Evolutionary conservation across 2,888 invertebrate species (phyloP).

Genomic region (Choristoneura rosaceana): DNA sequence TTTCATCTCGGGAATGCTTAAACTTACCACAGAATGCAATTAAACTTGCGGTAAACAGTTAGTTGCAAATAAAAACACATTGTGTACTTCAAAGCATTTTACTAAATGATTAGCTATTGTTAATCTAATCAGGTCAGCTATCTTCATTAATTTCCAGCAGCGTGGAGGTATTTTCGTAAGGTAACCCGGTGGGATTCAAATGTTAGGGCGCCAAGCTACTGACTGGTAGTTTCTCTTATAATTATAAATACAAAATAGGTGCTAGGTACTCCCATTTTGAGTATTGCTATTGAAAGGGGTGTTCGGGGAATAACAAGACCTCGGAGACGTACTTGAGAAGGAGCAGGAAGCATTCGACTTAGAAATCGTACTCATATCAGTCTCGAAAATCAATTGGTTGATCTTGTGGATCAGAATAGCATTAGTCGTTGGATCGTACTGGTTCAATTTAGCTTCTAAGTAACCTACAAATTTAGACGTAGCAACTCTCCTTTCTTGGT

Average conservation of each 20-base stretch:
- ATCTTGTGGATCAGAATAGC: conserved; percentile 37
- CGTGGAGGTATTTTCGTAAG: too few species aligned
- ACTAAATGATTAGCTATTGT: too few species aligned
- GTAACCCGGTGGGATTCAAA: too few species aligned
- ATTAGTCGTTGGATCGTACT: conserved; percentile 31
- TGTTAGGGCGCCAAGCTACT: too few species aligned
- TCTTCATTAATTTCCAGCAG: too few species aligned
- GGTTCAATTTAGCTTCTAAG: conserved; percentile 31
- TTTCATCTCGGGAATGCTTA: too few species aligned
- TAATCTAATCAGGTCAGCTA: too few species aligned
- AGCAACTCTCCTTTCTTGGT: conserved; percentile 21
- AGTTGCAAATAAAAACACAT: too few species aligned
- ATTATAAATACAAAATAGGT: not conserved
- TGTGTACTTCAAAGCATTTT: too few species aligned
- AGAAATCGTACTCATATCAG: conserved; percentile 28
- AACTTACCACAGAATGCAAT: too few species aligned
- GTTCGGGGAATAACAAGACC: conserved; percentile 20
- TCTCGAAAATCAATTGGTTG: conserved; percentile 36
- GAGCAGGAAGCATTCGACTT: conserved; percentile 26
- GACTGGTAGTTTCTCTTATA: too few species aligned
- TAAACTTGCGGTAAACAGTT: too few species aligned
- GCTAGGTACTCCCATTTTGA: not conserved
- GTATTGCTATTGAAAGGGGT: conserved; percentile 1
- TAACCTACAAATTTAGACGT: conserved; percentile 33
- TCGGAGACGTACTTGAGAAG: conserved; percentile 11